A percentile compares a stretch with the other conserved stretches of the same genome.
phyloP scores from a whole-genome alignment of 2,888 invertebrate genomes.

The Drosophila subsilvestris region DNA sequence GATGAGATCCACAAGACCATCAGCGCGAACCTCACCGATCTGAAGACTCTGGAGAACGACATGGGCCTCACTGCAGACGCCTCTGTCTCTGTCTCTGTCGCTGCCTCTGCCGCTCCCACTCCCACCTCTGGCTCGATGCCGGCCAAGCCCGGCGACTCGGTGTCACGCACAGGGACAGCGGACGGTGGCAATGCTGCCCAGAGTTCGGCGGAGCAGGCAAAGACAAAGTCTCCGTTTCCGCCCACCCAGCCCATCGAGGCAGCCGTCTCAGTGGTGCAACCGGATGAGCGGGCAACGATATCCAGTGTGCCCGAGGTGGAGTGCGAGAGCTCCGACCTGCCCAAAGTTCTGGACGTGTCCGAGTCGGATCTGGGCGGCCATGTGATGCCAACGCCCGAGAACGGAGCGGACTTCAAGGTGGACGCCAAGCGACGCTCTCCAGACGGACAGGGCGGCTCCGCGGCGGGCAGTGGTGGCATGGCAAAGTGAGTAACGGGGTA shows the following conservation, averaged over 20 bases:
- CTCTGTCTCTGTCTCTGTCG: constrained; percentile 50
- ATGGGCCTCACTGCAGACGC: constrained; percentile 69
- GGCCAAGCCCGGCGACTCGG: constrained; percentile 65
- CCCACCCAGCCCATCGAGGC: constrained; percentile 83
- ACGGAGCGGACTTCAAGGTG: constrained; percentile 64
- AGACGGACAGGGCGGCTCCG: constrained; percentile 80
- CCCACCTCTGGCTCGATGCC: constrained; percentile 75
- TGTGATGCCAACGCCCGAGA: constrained; percentile 40
- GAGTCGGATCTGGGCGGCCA: constrained; percentile 40
- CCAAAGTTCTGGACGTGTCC: constrained; percentile 55
- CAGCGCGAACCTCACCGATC: constrained; percentile 81
- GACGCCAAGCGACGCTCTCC: constrained; percentile 80
- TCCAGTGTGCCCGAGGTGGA: constrained; percentile 87
- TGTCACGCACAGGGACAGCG: constrained; percentile 68
- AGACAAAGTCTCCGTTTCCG: constrained; percentile 78
- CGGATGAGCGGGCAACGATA: constrained; percentile 72
- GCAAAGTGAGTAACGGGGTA: constrained; percentile 17
- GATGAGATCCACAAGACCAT: constrained; percentile 83
- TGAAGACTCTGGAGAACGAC: constrained; percentile 81
- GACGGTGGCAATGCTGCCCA: constrained; percentile 64
- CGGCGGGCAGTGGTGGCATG: constrained; percentile 72
- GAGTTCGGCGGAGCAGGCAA: constrained; percentile 60
- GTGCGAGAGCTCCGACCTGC: constrained; percentile 86
- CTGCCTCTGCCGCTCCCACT: constrained; percentile 67
- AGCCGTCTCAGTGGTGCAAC: constrained; percentile 81